Evolutionary conservation across 2,888 invertebrate species (phyloP).

Genomic region (Mallateleia sp.): DNA sequence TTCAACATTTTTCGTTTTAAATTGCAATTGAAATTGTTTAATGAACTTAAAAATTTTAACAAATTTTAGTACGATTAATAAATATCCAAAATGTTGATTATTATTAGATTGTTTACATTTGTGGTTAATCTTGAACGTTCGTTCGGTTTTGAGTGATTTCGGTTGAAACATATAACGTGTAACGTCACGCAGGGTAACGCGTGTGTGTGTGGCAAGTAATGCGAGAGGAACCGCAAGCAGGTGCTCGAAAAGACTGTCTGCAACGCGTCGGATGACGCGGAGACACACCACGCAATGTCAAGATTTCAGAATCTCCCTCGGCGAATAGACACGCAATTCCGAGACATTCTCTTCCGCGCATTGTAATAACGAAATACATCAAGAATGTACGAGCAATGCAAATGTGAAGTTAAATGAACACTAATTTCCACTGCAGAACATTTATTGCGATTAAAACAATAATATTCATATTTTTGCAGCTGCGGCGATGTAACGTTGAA

Average conservation of each 20-base stretch:
- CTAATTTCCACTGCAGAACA: constrained; percentile 19
- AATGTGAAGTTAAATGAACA: constrained; percentile 35
- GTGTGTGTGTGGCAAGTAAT: constrained; percentile 43
- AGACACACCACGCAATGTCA: constrained; percentile 54
- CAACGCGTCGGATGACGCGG: constrained; percentile 48
- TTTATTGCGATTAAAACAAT: constrained; percentile 13
- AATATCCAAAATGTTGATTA: too few relatives aligned
- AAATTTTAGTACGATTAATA: too few relatives aligned
- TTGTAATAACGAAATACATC: constrained; percentile 51
- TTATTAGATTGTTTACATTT: too few relatives aligned
- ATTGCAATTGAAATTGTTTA: too few relatives aligned
- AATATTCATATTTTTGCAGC: constrained; percentile 25
- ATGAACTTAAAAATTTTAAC: too few relatives aligned
- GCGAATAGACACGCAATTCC: constrained; percentile 34
- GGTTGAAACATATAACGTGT: constrained; percentile 37
- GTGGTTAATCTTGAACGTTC: too few relatives aligned
- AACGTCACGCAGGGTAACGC: constrained; percentile 2
- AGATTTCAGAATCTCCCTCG: constrained; percentile 45
- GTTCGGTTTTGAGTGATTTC: constrained; percentile 34
- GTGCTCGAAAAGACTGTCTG: constrained; percentile 55
- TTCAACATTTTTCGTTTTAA: too few relatives aligned
- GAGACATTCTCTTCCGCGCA: constrained; percentile 24
- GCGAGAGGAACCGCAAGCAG: constrained; percentile 36
- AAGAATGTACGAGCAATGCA: constrained; percentile 17
- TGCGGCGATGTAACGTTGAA: too few relatives aligned